phyloP scores from a whole-genome alignment of 1,140 invertebrate genomes.

The Drosophila suzukii region DNA sequence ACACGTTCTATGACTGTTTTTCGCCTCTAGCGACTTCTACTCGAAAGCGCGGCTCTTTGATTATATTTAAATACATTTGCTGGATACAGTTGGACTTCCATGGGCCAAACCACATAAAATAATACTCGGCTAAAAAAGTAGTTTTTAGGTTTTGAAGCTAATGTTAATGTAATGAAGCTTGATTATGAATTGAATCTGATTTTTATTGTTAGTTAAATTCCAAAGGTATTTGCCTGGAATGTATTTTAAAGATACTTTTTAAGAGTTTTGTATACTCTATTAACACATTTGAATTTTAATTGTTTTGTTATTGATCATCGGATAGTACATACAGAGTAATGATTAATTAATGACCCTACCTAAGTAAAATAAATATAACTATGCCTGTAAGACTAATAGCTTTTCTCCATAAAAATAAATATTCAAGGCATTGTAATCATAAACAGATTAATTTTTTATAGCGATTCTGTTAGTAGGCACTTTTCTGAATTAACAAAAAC shows the following conservation, averaged over 20 bases:
- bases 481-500: background rate
- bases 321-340: background rate
- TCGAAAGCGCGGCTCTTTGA: constrained; percentile 21
- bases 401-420: background rate
- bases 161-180: background rate
- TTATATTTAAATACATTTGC: constrained; percentile 49
- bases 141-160: background rate
- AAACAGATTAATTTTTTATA: background rate
- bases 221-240: too few species aligned
- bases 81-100: constrained; percentile 15
- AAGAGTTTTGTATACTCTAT: too few species aligned
- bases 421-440: background rate
- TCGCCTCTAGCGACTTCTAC: constrained; percentile 38
- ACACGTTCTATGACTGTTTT: constrained; percentile 65
- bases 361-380: too few species aligned
- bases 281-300: too few species aligned
- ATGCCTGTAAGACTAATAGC: background rate
- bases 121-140: background rate
- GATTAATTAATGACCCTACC: too few species aligned
- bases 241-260: too few species aligned
- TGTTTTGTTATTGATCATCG: too few species aligned
- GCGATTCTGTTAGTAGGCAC: background rate
- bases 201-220: too few species aligned
- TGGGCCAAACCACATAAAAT: background rate
- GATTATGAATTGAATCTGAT: too few species aligned